Base-by-base conservation (phyloP, 1,140 invertebrate species). In the Eueides isabella region DNA sequence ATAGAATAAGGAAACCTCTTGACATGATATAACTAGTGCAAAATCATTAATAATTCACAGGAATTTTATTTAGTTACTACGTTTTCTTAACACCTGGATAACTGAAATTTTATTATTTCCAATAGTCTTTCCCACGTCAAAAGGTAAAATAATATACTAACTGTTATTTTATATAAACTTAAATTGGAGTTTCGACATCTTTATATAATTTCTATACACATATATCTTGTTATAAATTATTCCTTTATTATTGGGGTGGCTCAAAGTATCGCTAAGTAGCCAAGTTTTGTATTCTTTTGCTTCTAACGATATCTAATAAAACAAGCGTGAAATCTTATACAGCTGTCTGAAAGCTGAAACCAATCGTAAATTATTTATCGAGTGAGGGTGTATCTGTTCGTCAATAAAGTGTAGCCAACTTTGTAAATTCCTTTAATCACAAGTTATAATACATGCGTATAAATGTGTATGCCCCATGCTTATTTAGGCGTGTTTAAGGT, bases 311-410 rank as follows among this genome's bases (percentile, higher is more conserved):
- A 70, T 70, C 68, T 70, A 70, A 70, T 70, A 70, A 69, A 63
- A 41, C 68, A 35, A 23, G 16, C 33, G 16, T 62, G 68, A 70
- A 63, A 44, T 70, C 55, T 63, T 63, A 70, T 63, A 70, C 68
- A 70, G 68, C 61, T 63, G 68, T 28, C 68, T 63, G 61, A 62
- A 70, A 70, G 33, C 68, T 70, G 68, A 70, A 70, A 70, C 61
- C 30, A 63, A 70, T 63, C 68, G 68, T 62, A 70, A 70, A 61
- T 70, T 62, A 41, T 12, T 70, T 70, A 70, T 30, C 14, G 33
- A 63, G 68, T 62, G 31, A 16, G 33, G 35, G 35, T 29, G 48
- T 70, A 62, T 70, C 61, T 31, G 6, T 62, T 61, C 23, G 33
- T 61, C 67, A 61, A 26, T 61, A 23, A 16, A 55, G 26, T 69